Evolutionary conservation across 2,888 invertebrate species (phyloP), one percentile per base, ranked within the genome.

Genomic region (Mythimna loreyi): DNA sequence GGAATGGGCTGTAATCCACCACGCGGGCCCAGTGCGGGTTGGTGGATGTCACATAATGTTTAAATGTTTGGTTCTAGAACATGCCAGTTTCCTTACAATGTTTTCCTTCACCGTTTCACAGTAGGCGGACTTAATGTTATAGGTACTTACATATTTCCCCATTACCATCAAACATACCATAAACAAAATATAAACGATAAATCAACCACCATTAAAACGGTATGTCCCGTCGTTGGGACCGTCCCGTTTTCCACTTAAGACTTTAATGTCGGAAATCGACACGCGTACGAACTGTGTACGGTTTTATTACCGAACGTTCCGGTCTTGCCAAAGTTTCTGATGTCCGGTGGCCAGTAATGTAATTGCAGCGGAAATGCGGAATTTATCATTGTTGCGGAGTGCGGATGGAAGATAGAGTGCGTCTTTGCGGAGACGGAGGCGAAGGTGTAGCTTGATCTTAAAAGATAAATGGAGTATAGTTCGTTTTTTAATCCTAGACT

Each of bases 271-370:
- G 81, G 78, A 78, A 77, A 81, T 75, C 68, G 82, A 78, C 79
- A 75, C 79, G 64, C 72, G 79, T 70, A 61, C 60, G 58, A 52
- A 53, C 78, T 67, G 70, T 75, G 75, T 78, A 69, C 79, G 75
- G 68, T 81, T 84, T 82, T 80, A 84, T 62, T 77, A 53, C 67
- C 19, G 33, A 19, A 19, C 58, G 80, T 82, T 82, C 82, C 82
- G 82, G 84, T 76, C 28, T 28, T 57, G 60, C 63, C 81, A 9
- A 71, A 67, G 79, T 75, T 73, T 70, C 66, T 23, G 56, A 65
- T 78, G 52, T 84, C 82, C 84, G 84, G 82, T 72, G 40, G 49
- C 67, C 60, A 36, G 62, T 55, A 67, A 28, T 80, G 67, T 79
- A 71, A 78, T 78, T 72, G 65, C 70, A 72, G 28, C 3, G 74